Evolutionary conservation across 2,888 invertebrate species (phyloP).

Genomic region (Panzeria rudis): DNA sequence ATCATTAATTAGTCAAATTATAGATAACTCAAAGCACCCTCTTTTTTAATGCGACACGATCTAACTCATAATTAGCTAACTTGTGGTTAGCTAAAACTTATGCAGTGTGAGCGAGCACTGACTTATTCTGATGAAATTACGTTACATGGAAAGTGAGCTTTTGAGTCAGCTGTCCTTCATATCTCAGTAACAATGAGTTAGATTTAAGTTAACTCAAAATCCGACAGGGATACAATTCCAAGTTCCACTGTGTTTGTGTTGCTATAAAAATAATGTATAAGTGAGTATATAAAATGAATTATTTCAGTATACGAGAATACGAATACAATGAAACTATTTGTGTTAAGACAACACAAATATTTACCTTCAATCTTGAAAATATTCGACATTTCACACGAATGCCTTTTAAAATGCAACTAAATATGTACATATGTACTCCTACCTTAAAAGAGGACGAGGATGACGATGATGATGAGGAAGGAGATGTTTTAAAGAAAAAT

Average conservation of each 20-base stretch:
- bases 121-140: too few relatives aligned
- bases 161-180: too few relatives aligned
- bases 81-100: too few relatives aligned
- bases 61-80: too few relatives aligned
- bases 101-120: too few relatives aligned
- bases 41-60: too few relatives aligned
- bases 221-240: conserved; percentile 19
- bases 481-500: conserved; percentile 36
- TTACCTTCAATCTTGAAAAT: conserved; percentile 55
- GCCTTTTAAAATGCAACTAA: conserved; percentile 18
- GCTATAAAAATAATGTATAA: not conserved
- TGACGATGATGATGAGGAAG: conserved; percentile 4
- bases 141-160: too few relatives aligned
- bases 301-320: conserved; percentile 28
- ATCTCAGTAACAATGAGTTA: too few relatives aligned
- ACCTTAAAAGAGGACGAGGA: conserved; percentile 23
- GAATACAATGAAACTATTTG: conserved; percentile 58
- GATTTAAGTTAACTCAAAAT: too few relatives aligned
- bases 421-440: not conserved
- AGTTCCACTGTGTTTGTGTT: conserved; percentile 23
- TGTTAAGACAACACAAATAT: conserved; percentile 69
- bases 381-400: conserved; percentile 69
- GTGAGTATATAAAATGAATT: conserved; percentile 60
- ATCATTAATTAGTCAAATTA: too few relatives aligned
- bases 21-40: too few relatives aligned